Evolutionary conservation across 2,113 vertebrate genomes (phyloP), one percentile per base, ranked within the genome.

Genomic region (Capreolus pygargus): DNA sequence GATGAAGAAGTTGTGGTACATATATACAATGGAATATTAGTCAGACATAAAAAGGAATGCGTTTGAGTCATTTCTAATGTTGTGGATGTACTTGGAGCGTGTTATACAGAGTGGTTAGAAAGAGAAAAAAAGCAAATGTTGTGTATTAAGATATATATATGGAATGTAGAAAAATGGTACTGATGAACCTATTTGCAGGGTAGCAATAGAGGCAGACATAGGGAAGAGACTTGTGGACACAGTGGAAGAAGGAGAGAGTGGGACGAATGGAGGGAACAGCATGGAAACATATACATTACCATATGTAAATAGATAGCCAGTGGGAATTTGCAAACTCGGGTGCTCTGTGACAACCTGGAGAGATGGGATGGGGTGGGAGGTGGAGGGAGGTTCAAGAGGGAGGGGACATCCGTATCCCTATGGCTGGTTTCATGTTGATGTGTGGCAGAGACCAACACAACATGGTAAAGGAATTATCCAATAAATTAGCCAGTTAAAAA

Each of bases 401-500:
- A 76, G 70, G 70, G 70, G 70, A 43, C 21, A 43, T 76, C 43
- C 1, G 3, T 43, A 43, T 43, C 14, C 36, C 70, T 39, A 7
- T 27, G 36, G 70, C 70, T 43, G 39, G 23, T 76, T 70, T 43
- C 70, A 76, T 27, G 70, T 13, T 76, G 12, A 76, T 43, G 39
- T 76, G 27, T 27, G 70, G 70, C 70, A 76, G 39, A 76, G 27
- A 39, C 70, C 70, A 76, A 76, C 23, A 76, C 23, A 27, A 43
- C 39, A 43, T 43, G 43, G 39, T 76, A 39, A 76, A 43, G 21
- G 23, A 43, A 76, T 27, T 76, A 76, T 43, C 70, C 70, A 39
- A 39, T 39, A 39, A 39, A 39, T 39, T 39, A 39, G 39, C 39
- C 50, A 95, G 93, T 90, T 96, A 96, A 98, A 98, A 98, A 98